Conservation (phyloP, 2,888 invertebrate species). For the Drosophila merina region DNA sequence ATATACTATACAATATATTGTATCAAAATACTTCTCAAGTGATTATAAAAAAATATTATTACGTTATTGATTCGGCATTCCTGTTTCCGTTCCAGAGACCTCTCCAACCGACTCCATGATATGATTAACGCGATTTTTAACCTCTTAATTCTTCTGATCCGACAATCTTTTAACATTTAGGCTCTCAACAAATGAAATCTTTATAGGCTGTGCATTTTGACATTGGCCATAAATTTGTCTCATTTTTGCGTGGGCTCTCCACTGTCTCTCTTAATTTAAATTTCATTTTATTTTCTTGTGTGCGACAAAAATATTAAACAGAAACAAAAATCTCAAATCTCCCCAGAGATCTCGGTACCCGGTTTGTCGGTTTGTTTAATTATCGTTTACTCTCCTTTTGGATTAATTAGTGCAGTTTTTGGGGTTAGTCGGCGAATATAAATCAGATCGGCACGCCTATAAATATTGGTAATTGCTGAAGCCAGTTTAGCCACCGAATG, state of each 20-base stretch:
- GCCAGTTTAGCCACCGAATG: constrained; percentile 50
- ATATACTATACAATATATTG: neutral
- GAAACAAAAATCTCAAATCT: neutral
- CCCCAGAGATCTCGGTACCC: neutral
- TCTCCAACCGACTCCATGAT: constrained; percentile 12
- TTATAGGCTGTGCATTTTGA: constrained; percentile 55
- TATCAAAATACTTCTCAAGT: constrained; percentile 1
- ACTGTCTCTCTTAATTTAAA: constrained; percentile 8
- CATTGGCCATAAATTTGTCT: constrained; percentile 55
- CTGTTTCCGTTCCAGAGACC: constrained; percentile 22
- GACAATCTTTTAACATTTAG: constrained; percentile 30
- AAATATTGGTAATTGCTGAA: constrained; percentile 32
- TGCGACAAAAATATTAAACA: neutral
- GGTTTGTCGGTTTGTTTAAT: constrained; percentile 32
- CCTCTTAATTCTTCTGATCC: constrained; percentile 19
- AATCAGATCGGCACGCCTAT: constrained; percentile 38
- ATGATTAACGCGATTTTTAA: constrained; percentile 52
- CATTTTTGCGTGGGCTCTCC: constrained; percentile 39
- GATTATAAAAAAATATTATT: constrained; percentile 19
- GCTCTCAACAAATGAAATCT: constrained; percentile 49
- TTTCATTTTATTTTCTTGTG: constrained; percentile 20
- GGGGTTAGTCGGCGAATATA: constrained; percentile 9
- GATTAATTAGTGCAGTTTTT: constrained; percentile 40
- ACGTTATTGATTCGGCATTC: constrained; percentile 15
- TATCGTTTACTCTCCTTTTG: constrained; percentile 32